Evolutionary conservation across 2,113 vertebrate species (phyloP).

Genomic region (Andinoacara biseriatus): DNA sequence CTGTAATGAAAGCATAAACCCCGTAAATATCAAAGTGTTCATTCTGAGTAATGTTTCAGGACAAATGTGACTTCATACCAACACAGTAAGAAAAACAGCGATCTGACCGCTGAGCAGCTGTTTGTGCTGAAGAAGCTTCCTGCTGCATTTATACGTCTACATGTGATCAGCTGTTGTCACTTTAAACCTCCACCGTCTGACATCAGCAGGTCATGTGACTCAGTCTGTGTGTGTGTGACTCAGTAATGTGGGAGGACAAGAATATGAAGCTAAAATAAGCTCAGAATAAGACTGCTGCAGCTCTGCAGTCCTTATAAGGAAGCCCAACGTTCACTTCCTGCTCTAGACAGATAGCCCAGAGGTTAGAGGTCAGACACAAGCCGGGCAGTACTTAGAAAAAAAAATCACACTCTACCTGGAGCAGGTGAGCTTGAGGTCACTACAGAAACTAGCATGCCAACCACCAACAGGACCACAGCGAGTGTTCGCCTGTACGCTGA

Average conservation of each 20-base stretch:
- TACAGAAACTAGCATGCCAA: constrained; percentile 60
- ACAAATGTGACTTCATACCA: neutral
- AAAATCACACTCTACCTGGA: constrained; percentile 60
- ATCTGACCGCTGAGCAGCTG: neutral
- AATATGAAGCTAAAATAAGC: constrained; percentile 9
- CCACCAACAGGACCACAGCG: constrained; percentile 48
- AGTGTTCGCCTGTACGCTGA: constrained; percentile 21
- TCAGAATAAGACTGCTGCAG: neutral
- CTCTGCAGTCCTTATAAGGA: neutral
- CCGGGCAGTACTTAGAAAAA: neutral
- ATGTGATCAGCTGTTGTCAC: neutral
- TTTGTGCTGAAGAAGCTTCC: neutral
- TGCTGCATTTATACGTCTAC: neutral
- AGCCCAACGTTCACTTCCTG: neutral
- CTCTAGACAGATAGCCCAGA: neutral
- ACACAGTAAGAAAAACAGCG: neutral
- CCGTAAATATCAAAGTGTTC: neutral
- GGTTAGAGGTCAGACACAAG: neutral
- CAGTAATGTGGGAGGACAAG: constrained; percentile 30
- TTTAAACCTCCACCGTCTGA: constrained; percentile 5
- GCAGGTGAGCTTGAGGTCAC: constrained; percentile 62
- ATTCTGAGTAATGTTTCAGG: neutral
- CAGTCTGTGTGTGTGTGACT: neutral
- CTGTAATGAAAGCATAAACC: neutral
- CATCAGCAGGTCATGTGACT: constrained; percentile 28